Conservation (phyloP, 2,113 vertebrate genomes). For the Syngnathus typhle region DNA sequence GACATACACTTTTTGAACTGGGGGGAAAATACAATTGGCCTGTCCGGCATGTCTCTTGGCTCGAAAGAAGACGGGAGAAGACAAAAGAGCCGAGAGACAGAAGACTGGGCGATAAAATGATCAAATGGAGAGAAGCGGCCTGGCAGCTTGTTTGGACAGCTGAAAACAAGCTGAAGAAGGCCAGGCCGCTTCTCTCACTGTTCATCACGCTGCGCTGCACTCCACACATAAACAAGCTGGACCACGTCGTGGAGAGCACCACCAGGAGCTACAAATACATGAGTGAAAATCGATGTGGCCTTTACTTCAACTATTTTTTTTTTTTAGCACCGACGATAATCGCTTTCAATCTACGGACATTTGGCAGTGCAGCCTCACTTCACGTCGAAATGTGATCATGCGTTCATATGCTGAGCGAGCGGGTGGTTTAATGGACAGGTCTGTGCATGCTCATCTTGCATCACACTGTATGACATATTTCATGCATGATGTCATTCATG, state of each 20-base stretch:
- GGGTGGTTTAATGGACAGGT: neutral
- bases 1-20: neutral
- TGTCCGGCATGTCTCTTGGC: neutral
- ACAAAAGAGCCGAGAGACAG: neutral
- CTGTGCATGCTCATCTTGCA: neutral
- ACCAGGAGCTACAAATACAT: neutral
- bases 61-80: neutral
- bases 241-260: neutral
- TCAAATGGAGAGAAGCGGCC: neutral
- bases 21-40: neutral
- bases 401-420: neutral
- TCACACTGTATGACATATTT: neutral
- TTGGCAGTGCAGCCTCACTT: neutral
- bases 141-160: conserved; percentile 8
- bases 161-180: conserved; percentile 5
- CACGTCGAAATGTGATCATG: neutral
- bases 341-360: neutral
- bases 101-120: neutral
- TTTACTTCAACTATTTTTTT: conserved; percentile 1
- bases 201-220: conserved; percentile 3
- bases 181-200: neutral
- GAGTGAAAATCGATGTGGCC: neutral
- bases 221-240: conserved; percentile 6
- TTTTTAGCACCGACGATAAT: neutral
- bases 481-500: neutral